phyloP scores from a whole-genome alignment of 2,888 invertebrate genomes.

The Rotaria sp. region DNA sequence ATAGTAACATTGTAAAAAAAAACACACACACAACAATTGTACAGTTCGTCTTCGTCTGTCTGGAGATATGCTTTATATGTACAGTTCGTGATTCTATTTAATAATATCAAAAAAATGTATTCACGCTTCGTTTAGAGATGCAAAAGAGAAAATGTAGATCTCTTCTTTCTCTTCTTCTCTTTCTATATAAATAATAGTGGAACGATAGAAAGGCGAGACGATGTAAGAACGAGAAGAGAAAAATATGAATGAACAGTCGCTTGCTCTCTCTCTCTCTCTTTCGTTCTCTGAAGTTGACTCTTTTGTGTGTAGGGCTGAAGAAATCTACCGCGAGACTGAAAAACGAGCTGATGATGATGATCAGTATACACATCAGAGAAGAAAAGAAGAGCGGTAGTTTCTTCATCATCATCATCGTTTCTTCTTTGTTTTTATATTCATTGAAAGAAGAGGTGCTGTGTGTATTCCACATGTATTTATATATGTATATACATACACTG shows the following conservation, averaged over 20 bases:
- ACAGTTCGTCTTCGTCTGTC: neutral
- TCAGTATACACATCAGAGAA: neutral
- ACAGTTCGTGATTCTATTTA: constrained; percentile 14
- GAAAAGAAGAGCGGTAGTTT: constrained; percentile 9
- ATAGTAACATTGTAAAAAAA: neutral
- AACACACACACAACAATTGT: neutral
- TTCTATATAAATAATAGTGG: neutral
- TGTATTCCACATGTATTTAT: neutral
- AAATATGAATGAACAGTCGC: neutral
- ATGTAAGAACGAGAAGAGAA: neutral
- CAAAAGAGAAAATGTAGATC: neutral
- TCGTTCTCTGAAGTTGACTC: constrained; percentile 4
- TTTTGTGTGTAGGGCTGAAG: neutral
- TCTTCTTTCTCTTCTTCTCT: neutral
- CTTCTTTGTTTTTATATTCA: neutral
- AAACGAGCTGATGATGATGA: constrained; percentile 16
- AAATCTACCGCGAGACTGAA: constrained; percentile 4
- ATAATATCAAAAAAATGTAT: constrained; percentile 12
- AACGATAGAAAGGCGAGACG: neutral
- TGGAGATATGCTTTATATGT: neutral
- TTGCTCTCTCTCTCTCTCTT: neutral
- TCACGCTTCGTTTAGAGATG: constrained; percentile 12
- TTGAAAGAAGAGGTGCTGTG: neutral
- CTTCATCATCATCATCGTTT: neutral
- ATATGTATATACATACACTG: neutral